Base-by-base conservation (phyloP, 2,113 vertebrate genomes). In the Chlorodrepanis virens region DNA sequence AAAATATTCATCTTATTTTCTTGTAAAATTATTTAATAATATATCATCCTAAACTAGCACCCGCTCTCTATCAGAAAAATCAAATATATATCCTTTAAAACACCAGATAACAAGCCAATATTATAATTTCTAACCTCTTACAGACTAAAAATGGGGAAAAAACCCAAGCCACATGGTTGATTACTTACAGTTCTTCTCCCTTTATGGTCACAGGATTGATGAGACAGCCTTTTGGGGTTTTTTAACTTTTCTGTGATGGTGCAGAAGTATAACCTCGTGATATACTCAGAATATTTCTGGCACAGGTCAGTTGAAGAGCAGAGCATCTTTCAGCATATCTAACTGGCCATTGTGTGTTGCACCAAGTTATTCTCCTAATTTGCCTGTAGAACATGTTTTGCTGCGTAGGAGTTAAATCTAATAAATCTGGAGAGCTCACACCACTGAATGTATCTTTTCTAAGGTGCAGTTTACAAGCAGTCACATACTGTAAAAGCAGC, bases 121-220 rank as follows among this genome's bases (percentile, higher is more conserved):
- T 40, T 56, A 42, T 29, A 49, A 50, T 53, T 83, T 86, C 42
- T 80, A n/a, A 53, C 5, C 13, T 45, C 29, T 57, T 57, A 12
- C 2, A 83, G 20, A 57, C 9, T n/a, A 25, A 15, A 83, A 94
- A 14, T 40, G 22, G 6, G 3, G 29, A 86, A 68, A 72, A 50
- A 4, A 0, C 0, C 5, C 45, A 68, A 24, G 11, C 9, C 5
- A 3, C 35, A 35, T 11, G 21, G 28, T 2, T 54, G 23, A 12
- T 59, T 85, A 35, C 5, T 59, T 45, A 24, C 4, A 82, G 15
- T 37, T 89, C 15, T 37, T 53, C 45, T 68, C 86, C 16, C 39
- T 72, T 57, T 45, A 22, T 63, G 39, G 42, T 54, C 29, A 29
- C 21, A 54, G 70, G 33, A 37, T 78, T 45, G 52, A 52, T 75